Base-by-base conservation (phyloP, 2,113 vertebrate genomes). In the Okapia johnstoni region DNA sequence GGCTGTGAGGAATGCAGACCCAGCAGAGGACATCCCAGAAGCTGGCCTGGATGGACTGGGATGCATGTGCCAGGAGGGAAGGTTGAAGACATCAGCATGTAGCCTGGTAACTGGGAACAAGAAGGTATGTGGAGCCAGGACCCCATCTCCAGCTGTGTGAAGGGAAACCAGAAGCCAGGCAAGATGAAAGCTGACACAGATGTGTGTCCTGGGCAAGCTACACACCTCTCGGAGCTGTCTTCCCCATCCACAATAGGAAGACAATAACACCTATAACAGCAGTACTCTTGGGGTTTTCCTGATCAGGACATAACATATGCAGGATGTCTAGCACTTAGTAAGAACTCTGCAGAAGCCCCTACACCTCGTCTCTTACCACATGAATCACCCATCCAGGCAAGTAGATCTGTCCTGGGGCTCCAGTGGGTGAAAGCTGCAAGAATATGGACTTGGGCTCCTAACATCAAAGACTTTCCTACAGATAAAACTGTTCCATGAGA, bases 51-150 rank as follows among this genome's bases (percentile, higher is more conserved):
- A 30, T 28, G 28, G 23, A 3, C 87, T 21, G 21, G 52, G n/a
- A 55, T 0, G 2, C 30, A 2, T 3, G 23, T 43, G 43, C 73
- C 6, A 26, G 28, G 19, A 83, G 54, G n/a, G 48, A 66, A 57
- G 36, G 30, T 0, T 40, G 54, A 33, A 50, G 80, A n/a, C 4
- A 6, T 16, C 10, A 26, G 23, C 2, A 1, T 4, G 8, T 3
- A 76, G 43, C 61, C 7, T 2, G 13, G 52, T 13, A 43, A 30
- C 0, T 2, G 7, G 52, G 7, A n/a, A 21, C 0, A 0, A 50
- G 84, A 43, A 8, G 23, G 48, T 43, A 28, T 33, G 21, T 30
- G 8, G 93, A 93, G 11, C 28, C 46, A 30, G 66, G 16, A 46
- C 40, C 30, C 26, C 7, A 17, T 46, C 54, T 85, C 26, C 63